Conservation (phyloP, 1,140 invertebrate species). For the Glossosoma conforme region DNA sequence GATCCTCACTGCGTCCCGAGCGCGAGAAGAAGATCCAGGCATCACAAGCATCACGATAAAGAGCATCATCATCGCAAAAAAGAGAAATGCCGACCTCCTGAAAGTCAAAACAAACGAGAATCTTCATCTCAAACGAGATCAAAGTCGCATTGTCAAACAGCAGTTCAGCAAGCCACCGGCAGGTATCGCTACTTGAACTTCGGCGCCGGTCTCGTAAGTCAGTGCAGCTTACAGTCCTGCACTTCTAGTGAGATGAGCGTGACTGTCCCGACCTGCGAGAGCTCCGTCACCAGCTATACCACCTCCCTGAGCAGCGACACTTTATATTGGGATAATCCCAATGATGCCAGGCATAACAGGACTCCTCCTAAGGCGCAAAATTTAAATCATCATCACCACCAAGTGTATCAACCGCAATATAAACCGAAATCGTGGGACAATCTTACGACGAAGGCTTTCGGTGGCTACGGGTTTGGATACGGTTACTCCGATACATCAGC, state of each 20-base stretch:
- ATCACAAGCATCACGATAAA: slow-evolving; percentile 59
- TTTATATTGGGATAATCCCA: slow-evolving; percentile 67
- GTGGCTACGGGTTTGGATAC: slow-evolving; percentile 79
- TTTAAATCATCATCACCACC: slow-evolving; percentile 43
- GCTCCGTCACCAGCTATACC: slow-evolving; percentile 70
- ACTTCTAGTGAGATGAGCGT: slow-evolving; percentile 67
- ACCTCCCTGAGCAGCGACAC: slow-evolving; percentile 80
- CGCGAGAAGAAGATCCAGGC: slow-evolving; percentile 56
- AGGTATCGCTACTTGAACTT: slow-evolving; percentile 48
- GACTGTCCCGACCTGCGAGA: slow-evolving; percentile 53
- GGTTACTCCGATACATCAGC: slow-evolving; percentile 67
- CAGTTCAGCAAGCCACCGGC: slow-evolving; percentile 36
- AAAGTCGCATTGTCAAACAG: slow-evolving; percentile 40
- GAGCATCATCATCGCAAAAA: slow-evolving; percentile 45
- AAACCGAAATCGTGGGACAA: slow-evolving; percentile 88
- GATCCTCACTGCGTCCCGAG: slow-evolving; percentile 77
- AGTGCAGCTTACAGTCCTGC: slow-evolving; percentile 75
- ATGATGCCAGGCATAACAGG: slow-evolving; percentile 10
- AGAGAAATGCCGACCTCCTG: slow-evolving; percentile 33
- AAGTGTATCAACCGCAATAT: slow-evolving; percentile 41
- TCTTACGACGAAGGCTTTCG: slow-evolving; percentile 73
- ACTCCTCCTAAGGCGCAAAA: slow-evolving; percentile 47
- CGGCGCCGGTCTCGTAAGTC: slow-evolving; percentile 62
- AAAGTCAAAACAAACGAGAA: slow-evolving; percentile 42
- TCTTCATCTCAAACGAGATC: slow-evolving; percentile 37